Evolutionary conservation across 2,888 invertebrate species (phyloP).

Genomic region (Acleris laterana): DNA sequence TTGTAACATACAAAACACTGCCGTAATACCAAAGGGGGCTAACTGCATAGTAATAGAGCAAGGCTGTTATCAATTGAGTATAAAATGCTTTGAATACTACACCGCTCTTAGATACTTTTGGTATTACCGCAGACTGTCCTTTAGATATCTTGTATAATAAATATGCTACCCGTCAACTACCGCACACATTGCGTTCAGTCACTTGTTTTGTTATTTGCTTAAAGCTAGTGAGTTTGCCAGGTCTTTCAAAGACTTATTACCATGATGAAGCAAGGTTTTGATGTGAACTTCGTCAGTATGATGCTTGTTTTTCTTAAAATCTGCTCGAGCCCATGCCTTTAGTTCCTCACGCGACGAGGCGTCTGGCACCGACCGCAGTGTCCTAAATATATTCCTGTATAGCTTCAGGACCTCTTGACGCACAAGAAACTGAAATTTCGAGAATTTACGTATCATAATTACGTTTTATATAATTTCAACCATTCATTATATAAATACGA

Average conservation of each 20-base stretch:
- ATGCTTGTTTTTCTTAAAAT: conserved; percentile 89
- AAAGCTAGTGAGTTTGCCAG: conserved; percentile 86
- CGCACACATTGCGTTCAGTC: neutral
- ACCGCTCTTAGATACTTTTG: no score
- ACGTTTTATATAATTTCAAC: neutral
- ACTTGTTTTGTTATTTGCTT: conserved; percentile 68
- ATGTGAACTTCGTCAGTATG: conserved; percentile 89
- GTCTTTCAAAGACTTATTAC: conserved; percentile 88
- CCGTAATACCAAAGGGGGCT: no score
- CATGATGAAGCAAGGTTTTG: conserved; percentile 88
- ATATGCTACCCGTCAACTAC: no score
- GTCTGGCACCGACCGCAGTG: conserved; percentile 87
- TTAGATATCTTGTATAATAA: no score
- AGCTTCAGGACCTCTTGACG: conserved; percentile 91
- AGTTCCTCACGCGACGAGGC: conserved; percentile 86
- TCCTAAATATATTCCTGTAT: conserved; percentile 89
- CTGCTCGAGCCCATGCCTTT: conserved; percentile 88
- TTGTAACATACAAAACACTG: no score
- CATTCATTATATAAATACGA: neutral
- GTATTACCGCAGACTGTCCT: no score
- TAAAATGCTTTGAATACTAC: no score
- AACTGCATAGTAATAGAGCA: no score
- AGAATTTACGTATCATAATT: neutral
- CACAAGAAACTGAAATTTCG: conserved; percentile 88
- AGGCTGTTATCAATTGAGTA: no score